phyloP scores from a whole-genome alignment of 2,888 invertebrate species.

The Caenorhabditis uteleia region DNA sequence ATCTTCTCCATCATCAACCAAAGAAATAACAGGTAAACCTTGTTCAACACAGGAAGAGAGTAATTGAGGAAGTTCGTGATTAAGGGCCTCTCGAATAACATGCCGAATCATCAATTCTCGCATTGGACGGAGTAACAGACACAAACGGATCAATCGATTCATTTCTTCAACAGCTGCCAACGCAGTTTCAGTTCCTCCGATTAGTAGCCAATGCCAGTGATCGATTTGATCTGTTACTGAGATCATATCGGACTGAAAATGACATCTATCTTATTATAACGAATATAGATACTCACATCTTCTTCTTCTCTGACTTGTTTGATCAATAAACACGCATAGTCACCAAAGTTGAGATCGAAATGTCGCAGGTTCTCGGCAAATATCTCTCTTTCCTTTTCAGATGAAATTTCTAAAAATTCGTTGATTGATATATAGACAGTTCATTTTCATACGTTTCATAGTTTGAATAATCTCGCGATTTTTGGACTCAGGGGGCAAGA shows the following conservation, averaged over 20 bases:
- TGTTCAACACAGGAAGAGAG: slow-evolving; percentile 8
- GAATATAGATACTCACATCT: slow-evolving; percentile 3
- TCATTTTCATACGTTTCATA: slow-evolving; percentile 25
- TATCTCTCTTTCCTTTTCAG: slow-evolving; percentile 16
- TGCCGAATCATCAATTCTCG: slow-evolving; percentile 12
- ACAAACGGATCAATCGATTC: slow-evolving; percentile 30
- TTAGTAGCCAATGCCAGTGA: slow-evolving; percentile 35
- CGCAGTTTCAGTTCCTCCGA: slow-evolving; percentile 31
- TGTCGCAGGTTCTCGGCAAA: slow-evolving; percentile 11
- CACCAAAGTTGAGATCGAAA: slow-evolving; percentile 17
- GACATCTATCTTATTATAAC: neutral
- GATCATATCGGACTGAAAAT: slow-evolving; percentile 4
- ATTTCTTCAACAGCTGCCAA: slow-evolving; percentile 35
- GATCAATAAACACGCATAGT: slow-evolving; percentile 24
- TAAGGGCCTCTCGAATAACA: slow-evolving; percentile 18
- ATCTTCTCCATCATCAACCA: slow-evolving; percentile 8
- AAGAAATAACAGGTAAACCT: slow-evolving; percentile 9
- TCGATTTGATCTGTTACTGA: slow-evolving; percentile 18
- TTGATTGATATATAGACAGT: neutral
- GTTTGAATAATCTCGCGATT: slow-evolving; percentile 22
- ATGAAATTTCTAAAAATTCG: slow-evolving; percentile 1
- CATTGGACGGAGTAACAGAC: slow-evolving; percentile 1
- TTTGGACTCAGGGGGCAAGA: slow-evolving; percentile 25
- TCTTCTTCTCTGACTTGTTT: slow-evolving; percentile 12
- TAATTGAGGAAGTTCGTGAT: slow-evolving; percentile 13